These are phyloP conservation scores for Xenotilapia longispinis DNA, from an alignment of 2,113 vertebrate species.

Conservation along the genomic window DNA sequence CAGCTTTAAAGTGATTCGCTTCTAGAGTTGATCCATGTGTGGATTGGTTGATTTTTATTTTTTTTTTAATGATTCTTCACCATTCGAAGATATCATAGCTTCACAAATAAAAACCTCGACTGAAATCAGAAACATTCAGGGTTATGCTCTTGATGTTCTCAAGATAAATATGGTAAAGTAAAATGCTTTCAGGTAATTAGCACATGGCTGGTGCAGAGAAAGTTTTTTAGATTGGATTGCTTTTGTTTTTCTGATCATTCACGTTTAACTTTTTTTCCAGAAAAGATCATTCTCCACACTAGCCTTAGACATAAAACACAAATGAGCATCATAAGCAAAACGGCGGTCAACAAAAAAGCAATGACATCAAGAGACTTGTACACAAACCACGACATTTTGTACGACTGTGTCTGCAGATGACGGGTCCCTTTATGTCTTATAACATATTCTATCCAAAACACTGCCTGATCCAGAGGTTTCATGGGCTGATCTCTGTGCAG, in stretches of 20 bases:
- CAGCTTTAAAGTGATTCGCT: not conserved
- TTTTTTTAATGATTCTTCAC: not conserved
- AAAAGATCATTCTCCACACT: conserved; percentile 22
- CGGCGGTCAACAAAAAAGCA: not conserved
- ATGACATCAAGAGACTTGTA: conserved; percentile 86
- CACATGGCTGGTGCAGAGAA: not conserved
- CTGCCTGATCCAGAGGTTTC: conserved; percentile 80
- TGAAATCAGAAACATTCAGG: not conserved
- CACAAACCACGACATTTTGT: conserved; percentile 84
- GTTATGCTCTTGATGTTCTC: not conserved
- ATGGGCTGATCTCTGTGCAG: conserved; percentile 86
- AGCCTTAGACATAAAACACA: conserved; percentile 16
- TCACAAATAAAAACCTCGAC: not conserved
- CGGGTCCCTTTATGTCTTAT: conserved; percentile 84
- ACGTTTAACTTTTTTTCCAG: conserved; percentile 42
- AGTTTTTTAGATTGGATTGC: not conserved
- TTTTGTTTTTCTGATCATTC: conserved; percentile 25
- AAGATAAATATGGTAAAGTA: not conserved
- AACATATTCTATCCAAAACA: conserved; percentile 90
- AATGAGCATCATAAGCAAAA: conserved; percentile 3
- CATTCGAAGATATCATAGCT: not conserved
- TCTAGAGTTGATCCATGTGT: not conserved
- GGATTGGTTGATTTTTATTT: not conserved
- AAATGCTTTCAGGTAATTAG: not conserved
- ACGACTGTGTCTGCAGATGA: conserved; percentile 77